Evolutionary conservation across 2,888 invertebrate species (phyloP), one percentile per base, ranked within the genome.

Genomic region (Diplolepis rosae): DNA sequence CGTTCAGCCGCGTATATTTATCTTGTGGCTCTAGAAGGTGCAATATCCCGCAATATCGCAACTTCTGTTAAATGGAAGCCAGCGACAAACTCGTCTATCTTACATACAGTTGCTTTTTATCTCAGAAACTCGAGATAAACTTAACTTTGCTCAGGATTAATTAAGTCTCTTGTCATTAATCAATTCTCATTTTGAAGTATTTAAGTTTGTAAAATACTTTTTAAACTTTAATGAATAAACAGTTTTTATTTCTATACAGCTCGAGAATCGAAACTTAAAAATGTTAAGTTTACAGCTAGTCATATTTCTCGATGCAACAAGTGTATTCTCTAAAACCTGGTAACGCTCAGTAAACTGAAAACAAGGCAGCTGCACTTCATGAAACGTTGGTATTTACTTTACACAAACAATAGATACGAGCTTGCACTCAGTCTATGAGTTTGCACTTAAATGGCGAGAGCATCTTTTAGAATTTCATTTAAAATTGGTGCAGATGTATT

Each of bases 11-110:
- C 24, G 61, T 61, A 27, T 61, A 61, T 61, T 61, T 61, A 61
- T 42, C 39, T 81, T 74, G 73, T 27, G 35, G 68, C 69, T 68
- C 65, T 68, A 71, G 72, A 73, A 72, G 66, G 48, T 50, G 82
- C 77, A 80, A 80, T 80, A 82, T 80, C 77, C 52, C 65, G 80
- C 76, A 66, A 80, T 75, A 75, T 81, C 70, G 73, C 68, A 68
- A 61, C 39, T 61, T 61, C n/a, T n/a, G n/a, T 27, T 61, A 61
- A 61, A 61, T 39, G 61, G 39, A 27, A 61, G 11, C 24, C 39
- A n/a, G 27, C 61, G 61, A 61, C 61, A 39, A 39, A 61, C 39
- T 39, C 35, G 56, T 35, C 39, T 42, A 42, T 61, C 39, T 27
- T 24, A n/a, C 18, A 9, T 13, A 22, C 15, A n/a, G 4, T 50